A percentile compares a stretch with the other conserved stretches of the same genome.
Evolutionary conservation across 2,888 invertebrate species (phyloP).

Genomic region (Arctia plantaginis): DNA sequence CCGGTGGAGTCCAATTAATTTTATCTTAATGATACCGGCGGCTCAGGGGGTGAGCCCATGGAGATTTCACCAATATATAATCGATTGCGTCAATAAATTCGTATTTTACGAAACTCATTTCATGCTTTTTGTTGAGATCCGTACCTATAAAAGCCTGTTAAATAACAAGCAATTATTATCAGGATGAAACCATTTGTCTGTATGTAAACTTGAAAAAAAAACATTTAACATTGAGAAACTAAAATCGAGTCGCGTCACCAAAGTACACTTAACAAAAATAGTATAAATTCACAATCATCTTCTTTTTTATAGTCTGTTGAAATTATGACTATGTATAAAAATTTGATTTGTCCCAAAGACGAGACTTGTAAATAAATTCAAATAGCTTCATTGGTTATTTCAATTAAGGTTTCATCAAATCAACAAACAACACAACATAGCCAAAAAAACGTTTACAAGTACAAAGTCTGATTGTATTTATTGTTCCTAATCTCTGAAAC

Average conservation of each 20-base stretch:
- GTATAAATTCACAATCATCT: neutral
- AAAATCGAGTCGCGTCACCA: neutral
- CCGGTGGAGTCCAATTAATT: constrained; percentile 81
- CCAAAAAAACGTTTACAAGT: neutral
- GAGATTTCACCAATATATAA: constrained; percentile 69
- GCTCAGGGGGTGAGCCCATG: constrained; percentile 54
- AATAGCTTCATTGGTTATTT: neutral
- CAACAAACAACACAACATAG: neutral
- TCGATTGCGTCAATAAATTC: constrained; percentile 67
- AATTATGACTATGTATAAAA: neutral
- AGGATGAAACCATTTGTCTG: neutral
- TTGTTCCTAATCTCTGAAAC: neutral
- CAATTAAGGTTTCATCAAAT: neutral
- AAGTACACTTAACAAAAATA: neutral
- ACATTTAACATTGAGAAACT: neutral
- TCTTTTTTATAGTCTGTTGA: neutral
- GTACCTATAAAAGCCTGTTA: neutral
- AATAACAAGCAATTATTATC: neutral
- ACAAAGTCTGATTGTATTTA: neutral
- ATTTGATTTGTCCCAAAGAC: neutral
- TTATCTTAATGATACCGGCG: constrained; percentile 74
- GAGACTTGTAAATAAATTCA: too few species aligned
- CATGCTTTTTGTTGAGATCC: constrained; percentile 37
- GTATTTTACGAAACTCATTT: constrained; percentile 45
- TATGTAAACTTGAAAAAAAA: neutral